phyloP scores from a whole-genome alignment of 2,113 vertebrate genomes.

The Xenus cinereus region DNA sequence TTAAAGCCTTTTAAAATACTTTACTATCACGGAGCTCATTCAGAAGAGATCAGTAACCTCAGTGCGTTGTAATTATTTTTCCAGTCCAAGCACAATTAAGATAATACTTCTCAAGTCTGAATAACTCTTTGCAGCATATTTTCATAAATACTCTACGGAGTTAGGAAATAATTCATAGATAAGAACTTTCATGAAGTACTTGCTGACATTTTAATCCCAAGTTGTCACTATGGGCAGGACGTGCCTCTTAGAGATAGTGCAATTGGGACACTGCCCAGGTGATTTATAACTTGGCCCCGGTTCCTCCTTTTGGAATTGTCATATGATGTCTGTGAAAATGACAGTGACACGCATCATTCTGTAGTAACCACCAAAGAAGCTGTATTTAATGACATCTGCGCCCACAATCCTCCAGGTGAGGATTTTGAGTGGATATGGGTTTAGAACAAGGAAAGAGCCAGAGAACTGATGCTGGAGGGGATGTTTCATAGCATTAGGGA shows the following conservation, averaged over 20 bases:
- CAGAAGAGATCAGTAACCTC: neutral
- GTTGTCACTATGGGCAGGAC: neutral
- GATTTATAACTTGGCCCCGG: neutral
- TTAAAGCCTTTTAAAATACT: neutral
- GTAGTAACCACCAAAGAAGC: neutral
- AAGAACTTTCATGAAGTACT: conserved; percentile 19
- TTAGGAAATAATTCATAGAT: conserved; percentile 6
- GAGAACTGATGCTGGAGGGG: neutral
- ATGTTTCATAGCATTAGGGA: neutral
- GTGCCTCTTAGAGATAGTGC: neutral
- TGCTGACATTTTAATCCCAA: conserved; percentile 33
- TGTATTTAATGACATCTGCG: neutral
- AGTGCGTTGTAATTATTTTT: neutral
- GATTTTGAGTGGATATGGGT: neutral
- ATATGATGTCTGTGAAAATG: neutral
- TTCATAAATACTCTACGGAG: neutral
- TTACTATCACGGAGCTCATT: neutral
- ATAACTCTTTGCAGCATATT: neutral
- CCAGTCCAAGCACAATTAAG: neutral
- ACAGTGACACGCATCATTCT: neutral
- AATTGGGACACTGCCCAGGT: neutral
- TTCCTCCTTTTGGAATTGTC: neutral
- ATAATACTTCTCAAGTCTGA: neutral
- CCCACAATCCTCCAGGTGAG: neutral
- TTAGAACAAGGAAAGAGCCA: neutral